Conservation (phyloP, 2,797 vertebrate species). For the Myiotriccus ornatus region DNA sequence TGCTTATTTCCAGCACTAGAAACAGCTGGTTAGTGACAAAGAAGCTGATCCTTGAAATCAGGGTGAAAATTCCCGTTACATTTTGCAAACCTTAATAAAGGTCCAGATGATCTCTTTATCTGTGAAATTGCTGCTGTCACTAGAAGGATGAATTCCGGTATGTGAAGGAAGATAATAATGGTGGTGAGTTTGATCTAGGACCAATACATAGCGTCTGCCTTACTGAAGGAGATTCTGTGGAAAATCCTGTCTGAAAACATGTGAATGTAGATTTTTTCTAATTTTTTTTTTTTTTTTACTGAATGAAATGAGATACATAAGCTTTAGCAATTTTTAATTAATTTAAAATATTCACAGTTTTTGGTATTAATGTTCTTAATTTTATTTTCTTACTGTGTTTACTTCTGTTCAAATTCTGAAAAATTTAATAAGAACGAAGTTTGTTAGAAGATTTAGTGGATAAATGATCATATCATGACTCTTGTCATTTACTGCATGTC, state of each 20-base stretch:
- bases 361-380: background rate
- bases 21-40: background rate
- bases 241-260: background rate
- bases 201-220: accelerated
- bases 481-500: slow-evolving; percentile 22
- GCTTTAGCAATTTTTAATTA: background rate
- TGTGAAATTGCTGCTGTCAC: background rate
- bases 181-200: background rate
- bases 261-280: background rate
- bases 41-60: background rate
- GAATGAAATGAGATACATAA: background rate
- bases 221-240: background rate
- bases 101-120: background rate
- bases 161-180: background rate
- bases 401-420: background rate
- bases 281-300: background rate
- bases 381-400: background rate
- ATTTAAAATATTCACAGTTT: background rate
- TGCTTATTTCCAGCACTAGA: background rate
- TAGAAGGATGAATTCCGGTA: background rate
- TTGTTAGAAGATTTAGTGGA: background rate
- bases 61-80: background rate
- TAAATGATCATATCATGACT: background rate
- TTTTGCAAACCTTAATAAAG: background rate
- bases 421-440: background rate